Base-by-base conservation (phyloP, 1,140 invertebrate genomes). In the Drosophila leontia region DNA sequence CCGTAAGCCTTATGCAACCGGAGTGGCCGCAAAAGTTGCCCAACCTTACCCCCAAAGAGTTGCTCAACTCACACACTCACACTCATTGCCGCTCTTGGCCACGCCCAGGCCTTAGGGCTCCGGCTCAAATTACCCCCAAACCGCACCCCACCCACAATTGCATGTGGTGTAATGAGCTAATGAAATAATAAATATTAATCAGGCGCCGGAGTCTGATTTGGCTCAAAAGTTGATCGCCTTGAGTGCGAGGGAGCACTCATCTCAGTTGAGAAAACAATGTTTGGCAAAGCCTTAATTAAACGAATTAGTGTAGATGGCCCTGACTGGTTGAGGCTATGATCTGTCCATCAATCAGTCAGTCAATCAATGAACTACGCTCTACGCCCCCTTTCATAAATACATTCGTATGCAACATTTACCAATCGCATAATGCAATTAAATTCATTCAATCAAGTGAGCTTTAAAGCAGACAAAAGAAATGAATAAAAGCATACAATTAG, bases 131-230 rank as follows among this genome's bases (percentile, higher is more conserved):
- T 77, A 77, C 74, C 35, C 26, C 34, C 48, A 53, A 51, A 11
- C 53, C 41, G 17, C 53, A 29, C 47, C 9, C 47, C 62, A 50
- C 60, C 53, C 70, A 69, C 75, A 77, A 77, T 34, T 56, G 72
- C 45, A 76, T 75, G 75, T 59, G 74, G 44, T 70, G 76, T 78
- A 78, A 78, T 71, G 76, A 78, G 65, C 65, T 71, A 71, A 78
- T 78, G 75, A 78, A 78, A 78, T 78, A 78, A 78, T 78, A 78
- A 78, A 78, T 78, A 78, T 78, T 78, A 78, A 78, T 78, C 76
- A 78, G 75, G 65, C 75, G 76, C 65, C 68, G 19, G 53, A n/a
- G 19, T 72, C 45, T 72, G 67, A 59, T 71, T 72, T 50, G 53
- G 55, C 67, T 70, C 50, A 56, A 70, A 57, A 60, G 64, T 39